Evolutionary conservation across 1,140 invertebrate species (phyloP).

Genomic region (Ceratosolen solmsi): DNA sequence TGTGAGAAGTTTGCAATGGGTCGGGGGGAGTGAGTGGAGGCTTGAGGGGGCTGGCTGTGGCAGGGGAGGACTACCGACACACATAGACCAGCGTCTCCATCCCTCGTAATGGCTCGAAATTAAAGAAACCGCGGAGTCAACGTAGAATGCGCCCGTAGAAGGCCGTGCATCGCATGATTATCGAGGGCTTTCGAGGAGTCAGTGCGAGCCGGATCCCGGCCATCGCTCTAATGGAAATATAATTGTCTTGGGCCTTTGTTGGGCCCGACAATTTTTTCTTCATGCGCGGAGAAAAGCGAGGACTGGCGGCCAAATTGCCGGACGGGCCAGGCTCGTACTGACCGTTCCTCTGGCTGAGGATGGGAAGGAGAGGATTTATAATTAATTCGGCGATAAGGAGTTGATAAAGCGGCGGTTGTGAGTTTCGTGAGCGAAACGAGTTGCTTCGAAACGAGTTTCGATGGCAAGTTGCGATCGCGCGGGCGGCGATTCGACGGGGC

Average conservation of each 20-base stretch:
- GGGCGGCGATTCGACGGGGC: slow-evolving; percentile 64
- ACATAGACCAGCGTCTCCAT: neutral
- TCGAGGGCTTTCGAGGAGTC: slow-evolving; percentile 59
- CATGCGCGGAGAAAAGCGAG: neutral
- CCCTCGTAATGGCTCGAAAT: slow-evolving; percentile 59
- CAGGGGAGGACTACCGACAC: no score
- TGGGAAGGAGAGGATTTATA: no score
- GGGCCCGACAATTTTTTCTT: neutral
- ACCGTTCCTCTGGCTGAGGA: no score
- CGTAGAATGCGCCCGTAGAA: no score
- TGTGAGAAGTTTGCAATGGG: no score
- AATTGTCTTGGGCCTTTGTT: slow-evolving; percentile 54
- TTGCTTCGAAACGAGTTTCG: slow-evolving; percentile 1
- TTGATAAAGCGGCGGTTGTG: slow-evolving; percentile 31
- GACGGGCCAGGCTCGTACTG: no score
- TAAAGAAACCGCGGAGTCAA: no score
- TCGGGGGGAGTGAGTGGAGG: no score
- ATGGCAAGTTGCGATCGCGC: slow-evolving; percentile 29
- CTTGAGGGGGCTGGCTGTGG: no score
- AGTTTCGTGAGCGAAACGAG: slow-evolving; percentile 30
- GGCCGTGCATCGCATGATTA: slow-evolving; percentile 60
- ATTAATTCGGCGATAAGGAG: slow-evolving; percentile 37
- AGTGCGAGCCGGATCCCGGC: slow-evolving; percentile 49
- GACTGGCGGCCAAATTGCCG: no score
- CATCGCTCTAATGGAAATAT: slow-evolving; percentile 61